These are phyloP conservation scores for Onychomys arenicola DNA, from an alignment of 2,797 vertebrate genomes.

Conservation along the genomic window DNA sequence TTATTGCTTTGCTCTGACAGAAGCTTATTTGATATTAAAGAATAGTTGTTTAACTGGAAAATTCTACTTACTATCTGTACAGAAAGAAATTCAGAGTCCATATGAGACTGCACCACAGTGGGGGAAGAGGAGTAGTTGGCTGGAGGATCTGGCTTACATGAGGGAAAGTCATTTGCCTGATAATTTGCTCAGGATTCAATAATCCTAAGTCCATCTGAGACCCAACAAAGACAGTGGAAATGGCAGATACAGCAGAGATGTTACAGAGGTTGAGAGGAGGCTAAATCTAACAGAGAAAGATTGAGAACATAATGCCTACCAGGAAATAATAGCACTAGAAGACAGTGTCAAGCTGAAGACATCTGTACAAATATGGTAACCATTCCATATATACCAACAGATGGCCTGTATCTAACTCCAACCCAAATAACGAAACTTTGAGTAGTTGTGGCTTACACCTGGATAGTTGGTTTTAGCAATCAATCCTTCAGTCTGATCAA, in stretches of 20 bases:
- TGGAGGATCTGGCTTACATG: not conserved
- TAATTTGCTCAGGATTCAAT: not conserved
- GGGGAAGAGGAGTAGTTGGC: accelerated
- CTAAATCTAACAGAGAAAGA: not conserved
- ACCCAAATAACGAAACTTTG: not conserved
- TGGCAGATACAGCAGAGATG: not conserved
- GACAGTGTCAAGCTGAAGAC: not conserved
- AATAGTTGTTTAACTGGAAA: not conserved
- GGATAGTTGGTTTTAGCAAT: not conserved
- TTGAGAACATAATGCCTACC: not conserved
- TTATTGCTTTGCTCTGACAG: not conserved
- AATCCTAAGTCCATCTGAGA: accelerated
- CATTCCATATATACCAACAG: not conserved
- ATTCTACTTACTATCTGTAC: not conserved
- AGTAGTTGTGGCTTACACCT: not conserved
- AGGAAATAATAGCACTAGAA: not conserved
- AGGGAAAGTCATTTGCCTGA: not conserved
- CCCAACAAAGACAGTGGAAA: not conserved
- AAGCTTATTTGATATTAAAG: not conserved
- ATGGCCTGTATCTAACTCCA: not conserved
- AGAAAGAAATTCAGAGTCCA: not conserved
- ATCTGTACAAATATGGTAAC: not conserved
- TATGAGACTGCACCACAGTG: not conserved
- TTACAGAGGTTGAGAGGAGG: too few relatives aligned
- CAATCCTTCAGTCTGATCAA: not conserved